phyloP scores from a whole-genome alignment of 2,113 vertebrate species.

The Pangasianodon hypophthalmus region DNA sequence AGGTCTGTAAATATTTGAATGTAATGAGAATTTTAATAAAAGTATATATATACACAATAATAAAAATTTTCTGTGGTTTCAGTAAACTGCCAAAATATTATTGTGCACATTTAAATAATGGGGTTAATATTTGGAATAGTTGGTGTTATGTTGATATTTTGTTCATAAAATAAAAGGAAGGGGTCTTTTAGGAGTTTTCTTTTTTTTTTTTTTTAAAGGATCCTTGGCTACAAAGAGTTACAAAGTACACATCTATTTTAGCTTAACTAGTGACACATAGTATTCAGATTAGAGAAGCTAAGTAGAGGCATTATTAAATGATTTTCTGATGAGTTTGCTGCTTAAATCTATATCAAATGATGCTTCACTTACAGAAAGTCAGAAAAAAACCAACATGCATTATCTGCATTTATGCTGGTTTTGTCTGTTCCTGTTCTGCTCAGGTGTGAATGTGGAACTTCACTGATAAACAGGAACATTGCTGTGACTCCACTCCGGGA shows the following conservation, averaged over 20 bases:
- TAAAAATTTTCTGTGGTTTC: neutral
- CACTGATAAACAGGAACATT: slow-evolving; percentile 50
- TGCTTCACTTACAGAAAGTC: neutral
- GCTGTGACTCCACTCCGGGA: slow-evolving; percentile 20
- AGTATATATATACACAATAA: too few species aligned
- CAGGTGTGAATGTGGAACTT: slow-evolving; percentile 55
- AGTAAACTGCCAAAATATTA: neutral
- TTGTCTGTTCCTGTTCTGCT: slow-evolving; percentile 49
- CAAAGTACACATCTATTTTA: neutral
- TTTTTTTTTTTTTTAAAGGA: neutral
- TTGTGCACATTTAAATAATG: neutral
- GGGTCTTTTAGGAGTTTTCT: neutral
- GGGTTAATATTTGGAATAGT: neutral
- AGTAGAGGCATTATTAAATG: neutral
- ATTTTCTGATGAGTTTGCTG: neutral
- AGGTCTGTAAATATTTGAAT: too few species aligned
- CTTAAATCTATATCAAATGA: neutral
- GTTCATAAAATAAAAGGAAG: neutral
- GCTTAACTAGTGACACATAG: neutral
- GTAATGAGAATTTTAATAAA: too few species aligned
- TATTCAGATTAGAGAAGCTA: neutral
- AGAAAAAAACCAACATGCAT: neutral
- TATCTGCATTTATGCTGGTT: slow-evolving; percentile 3
- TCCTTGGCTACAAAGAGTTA: neutral
- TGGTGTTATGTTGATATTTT: neutral